Evolutionary conservation across 1,140 invertebrate species (phyloP).

Genomic region (Anadara kagoshimensis): DNA sequence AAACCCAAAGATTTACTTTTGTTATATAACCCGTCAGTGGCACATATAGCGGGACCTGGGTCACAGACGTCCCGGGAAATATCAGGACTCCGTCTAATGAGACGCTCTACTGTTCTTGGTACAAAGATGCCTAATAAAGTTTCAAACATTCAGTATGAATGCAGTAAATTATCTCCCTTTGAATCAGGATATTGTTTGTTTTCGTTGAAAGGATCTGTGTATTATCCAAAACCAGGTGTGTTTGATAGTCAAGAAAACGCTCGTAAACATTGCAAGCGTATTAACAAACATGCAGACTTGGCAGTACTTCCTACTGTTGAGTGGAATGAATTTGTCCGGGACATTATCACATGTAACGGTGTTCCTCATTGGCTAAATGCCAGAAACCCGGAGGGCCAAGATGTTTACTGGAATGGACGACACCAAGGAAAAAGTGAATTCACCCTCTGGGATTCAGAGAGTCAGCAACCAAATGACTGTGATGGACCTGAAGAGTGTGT

Average conservation of each 20-base stretch:
- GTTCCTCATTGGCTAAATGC: slow-evolving; percentile 44
- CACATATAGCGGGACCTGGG: slow-evolving; percentile 40
- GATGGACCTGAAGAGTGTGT: slow-evolving; percentile 42
- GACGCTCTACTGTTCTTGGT: slow-evolving; percentile 28
- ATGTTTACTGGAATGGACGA: slow-evolving; percentile 23
- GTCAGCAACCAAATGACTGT: slow-evolving; percentile 35
- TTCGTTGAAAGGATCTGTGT: slow-evolving; percentile 42
- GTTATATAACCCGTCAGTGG: slow-evolving; percentile 37
- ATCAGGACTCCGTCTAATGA: slow-evolving; percentile 34
- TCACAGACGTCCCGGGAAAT: slow-evolving; percentile 32
- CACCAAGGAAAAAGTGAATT: slow-evolving; percentile 7
- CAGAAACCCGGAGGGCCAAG: slow-evolving; percentile 18
- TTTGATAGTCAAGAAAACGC: slow-evolving; percentile 28
- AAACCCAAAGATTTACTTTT: slow-evolving; percentile 31
- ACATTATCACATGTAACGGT: slow-evolving; percentile 20
- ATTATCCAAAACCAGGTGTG: slow-evolving; percentile 28
- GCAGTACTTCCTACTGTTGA: slow-evolving; percentile 26
- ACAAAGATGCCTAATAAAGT: slow-evolving; percentile 17
- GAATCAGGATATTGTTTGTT: slow-evolving; percentile 36
- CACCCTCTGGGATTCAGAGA: slow-evolving; percentile 23
- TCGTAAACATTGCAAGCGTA: slow-evolving; percentile 24
- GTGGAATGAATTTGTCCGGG: slow-evolving; percentile 31
- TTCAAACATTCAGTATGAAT: slow-evolving; percentile 32
- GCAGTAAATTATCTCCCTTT: slow-evolving; percentile 24
- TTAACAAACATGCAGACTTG: slow-evolving; percentile 36